phyloP scores from a whole-genome alignment of 2,888 invertebrate species.

The Drepana falcataria region DNA sequence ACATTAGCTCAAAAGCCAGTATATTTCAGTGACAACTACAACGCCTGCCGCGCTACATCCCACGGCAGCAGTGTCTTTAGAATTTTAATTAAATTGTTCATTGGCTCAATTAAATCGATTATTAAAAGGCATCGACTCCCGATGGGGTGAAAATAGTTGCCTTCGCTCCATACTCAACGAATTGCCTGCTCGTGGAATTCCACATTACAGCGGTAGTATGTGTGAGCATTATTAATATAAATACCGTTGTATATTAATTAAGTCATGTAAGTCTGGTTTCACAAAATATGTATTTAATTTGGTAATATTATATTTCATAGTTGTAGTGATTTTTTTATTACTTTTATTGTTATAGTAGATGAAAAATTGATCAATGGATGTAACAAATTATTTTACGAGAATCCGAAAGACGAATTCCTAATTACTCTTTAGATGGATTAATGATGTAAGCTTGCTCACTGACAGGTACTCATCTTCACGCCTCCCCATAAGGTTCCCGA shows the following conservation, averaged over 20 bases:
- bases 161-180: constrained; percentile 18
- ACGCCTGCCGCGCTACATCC: constrained; percentile 40
- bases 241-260: not conserved
- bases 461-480: too few relatives aligned
- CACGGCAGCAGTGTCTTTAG: constrained; percentile 54
- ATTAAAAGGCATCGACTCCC: constrained; percentile 39
- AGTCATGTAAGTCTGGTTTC: not conserved
- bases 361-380: too few relatives aligned
- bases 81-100: constrained; percentile 75
- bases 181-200: constrained; percentile 1
- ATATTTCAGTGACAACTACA: constrained; percentile 13
- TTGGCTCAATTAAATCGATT: constrained; percentile 73
- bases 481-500: too few relatives aligned
- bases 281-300: not conserved
- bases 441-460: too few relatives aligned
- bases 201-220: not conserved
- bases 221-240: not conserved
- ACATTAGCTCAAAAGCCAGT: constrained; percentile 16
- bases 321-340: too few relatives aligned
- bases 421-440: too few relatives aligned
- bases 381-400: too few relatives aligned
- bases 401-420: too few relatives aligned
- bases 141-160: constrained; percentile 30
- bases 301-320: not conserved
- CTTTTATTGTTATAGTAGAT: too few relatives aligned